phyloP scores from a whole-genome alignment of 2,888 invertebrate genomes.

The Eremobia ochroleuca region DNA sequence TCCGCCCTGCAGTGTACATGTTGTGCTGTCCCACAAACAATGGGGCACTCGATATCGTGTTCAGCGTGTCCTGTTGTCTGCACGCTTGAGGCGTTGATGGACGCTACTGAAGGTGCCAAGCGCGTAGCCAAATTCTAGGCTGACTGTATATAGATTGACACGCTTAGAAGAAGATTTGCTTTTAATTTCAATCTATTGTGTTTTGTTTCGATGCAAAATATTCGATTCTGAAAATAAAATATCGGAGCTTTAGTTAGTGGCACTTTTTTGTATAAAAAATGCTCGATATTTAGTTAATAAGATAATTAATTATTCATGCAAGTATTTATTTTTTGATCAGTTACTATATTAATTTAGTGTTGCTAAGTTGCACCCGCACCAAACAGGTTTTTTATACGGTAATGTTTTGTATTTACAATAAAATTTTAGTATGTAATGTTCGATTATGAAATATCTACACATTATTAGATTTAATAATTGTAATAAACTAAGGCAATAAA shows the following conservation, averaged over 20 bases:
- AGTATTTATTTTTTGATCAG: not conserved
- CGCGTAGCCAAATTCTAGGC: too few species aligned
- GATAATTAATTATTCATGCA: not conserved
- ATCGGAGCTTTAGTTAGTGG: not conserved
- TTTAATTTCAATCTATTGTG: too few species aligned
- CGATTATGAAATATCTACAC: not conserved
- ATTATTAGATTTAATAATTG: not conserved
- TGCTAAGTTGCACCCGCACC: not conserved
- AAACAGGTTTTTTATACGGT: not conserved
- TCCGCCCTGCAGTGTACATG: too few species aligned
- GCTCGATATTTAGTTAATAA: not conserved
- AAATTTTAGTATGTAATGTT: not conserved
- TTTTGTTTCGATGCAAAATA: not conserved
- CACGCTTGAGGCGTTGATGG: too few species aligned
- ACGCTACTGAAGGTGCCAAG: too few species aligned
- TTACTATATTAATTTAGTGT: not conserved
- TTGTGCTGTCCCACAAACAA: too few species aligned
- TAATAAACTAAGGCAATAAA: not conserved
- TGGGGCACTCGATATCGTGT: too few species aligned
- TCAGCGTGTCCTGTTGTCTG: too few species aligned
- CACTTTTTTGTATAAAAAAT: too few species aligned
- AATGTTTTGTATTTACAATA: not conserved
- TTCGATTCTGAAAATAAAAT: not conserved
- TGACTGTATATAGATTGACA: too few species aligned
- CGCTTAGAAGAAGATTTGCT: too few species aligned